Conservation (phyloP, 2,797 vertebrate species). For the Myotis myotis region DNA sequence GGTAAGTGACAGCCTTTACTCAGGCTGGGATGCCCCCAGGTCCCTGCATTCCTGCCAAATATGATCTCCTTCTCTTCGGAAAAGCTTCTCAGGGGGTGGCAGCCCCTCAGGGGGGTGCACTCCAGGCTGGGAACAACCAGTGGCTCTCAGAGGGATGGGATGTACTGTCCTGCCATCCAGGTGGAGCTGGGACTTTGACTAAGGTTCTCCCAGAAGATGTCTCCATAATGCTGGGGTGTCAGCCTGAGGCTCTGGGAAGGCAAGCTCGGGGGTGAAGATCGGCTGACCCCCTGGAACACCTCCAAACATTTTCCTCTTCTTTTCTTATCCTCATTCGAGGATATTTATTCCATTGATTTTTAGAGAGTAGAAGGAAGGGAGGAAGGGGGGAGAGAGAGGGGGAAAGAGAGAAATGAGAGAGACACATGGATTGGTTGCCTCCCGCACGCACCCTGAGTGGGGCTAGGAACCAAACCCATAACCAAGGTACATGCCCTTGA, state of each 20-base stretch:
- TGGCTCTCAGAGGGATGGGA: slow-evolving; percentile 40
- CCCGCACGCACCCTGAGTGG: too few relatives aligned
- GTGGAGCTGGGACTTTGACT: slow-evolving; percentile 60
- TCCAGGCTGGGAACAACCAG: slow-evolving; percentile 16
- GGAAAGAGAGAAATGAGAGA: too few relatives aligned
- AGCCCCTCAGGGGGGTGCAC: slow-evolving; percentile 37
- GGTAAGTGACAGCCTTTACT: slow-evolving; percentile 61
- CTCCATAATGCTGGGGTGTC: background rate
- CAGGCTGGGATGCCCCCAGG: background rate
- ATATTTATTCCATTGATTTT: too few relatives aligned
- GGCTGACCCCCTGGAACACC: slow-evolving; percentile 74
- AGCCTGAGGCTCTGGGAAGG: slow-evolving; percentile 20
- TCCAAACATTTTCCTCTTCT: background rate
- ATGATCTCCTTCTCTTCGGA: slow-evolving; percentile 59
- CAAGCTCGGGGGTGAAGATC: background rate
- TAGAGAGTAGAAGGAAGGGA: too few relatives aligned
- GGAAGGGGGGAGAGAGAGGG: too few relatives aligned
- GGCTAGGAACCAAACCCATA: too few relatives aligned
- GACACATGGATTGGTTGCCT: too few relatives aligned
- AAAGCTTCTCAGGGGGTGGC: slow-evolving; percentile 71
- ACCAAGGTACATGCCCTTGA: too few relatives aligned
- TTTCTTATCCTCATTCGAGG: too few relatives aligned
- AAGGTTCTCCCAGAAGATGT: slow-evolving; percentile 68
- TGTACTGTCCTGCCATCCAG: slow-evolving; percentile 49
- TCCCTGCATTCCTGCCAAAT: background rate